phyloP scores from a whole-genome alignment of 2,888 invertebrate genomes.

The Napeogenes sylphis region DNA sequence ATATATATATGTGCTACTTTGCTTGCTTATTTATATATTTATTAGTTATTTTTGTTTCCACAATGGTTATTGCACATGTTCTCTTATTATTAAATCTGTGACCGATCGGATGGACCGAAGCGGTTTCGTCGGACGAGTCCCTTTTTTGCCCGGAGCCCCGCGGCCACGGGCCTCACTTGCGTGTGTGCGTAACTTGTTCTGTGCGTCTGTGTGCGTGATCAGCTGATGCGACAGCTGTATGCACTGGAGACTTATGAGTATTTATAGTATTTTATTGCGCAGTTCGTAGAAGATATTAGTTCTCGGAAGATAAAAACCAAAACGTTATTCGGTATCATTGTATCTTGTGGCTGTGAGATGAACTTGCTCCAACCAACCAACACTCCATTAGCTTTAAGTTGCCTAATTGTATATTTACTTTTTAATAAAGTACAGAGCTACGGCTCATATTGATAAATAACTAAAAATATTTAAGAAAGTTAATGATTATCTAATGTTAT shows the following conservation, averaged over 20 bases:
- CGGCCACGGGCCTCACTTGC: slow-evolving; percentile 33
- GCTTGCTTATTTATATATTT: no score
- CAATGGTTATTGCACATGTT: slow-evolving; percentile 24
- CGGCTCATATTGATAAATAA: no score
- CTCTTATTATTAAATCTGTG: slow-evolving; percentile 29
- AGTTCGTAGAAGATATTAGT: slow-evolving; percentile 16
- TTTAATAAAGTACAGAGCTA: no score
- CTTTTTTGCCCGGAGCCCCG: slow-evolving; percentile 48
- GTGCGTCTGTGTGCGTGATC: slow-evolving; percentile 49
- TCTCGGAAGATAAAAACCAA: slow-evolving; percentile 23
- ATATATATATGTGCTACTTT: no score
- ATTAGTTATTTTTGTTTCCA: no score
- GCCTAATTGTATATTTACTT: no score
- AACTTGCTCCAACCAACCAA: neutral
- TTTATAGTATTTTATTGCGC: slow-evolving; percentile 30
- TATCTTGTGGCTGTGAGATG: neutral
- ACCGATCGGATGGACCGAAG: slow-evolving; percentile 52
- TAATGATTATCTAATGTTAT: no score
- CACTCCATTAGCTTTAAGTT: no score
- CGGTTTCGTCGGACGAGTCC: slow-evolving; percentile 59
- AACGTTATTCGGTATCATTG: neutral
- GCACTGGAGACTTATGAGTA: slow-evolving; percentile 43
- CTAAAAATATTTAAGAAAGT: no score
- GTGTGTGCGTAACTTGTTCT: slow-evolving; percentile 25
- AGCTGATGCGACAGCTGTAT: slow-evolving; percentile 65